phyloP scores from a whole-genome alignment of 2,113 vertebrate genomes.

The Lichenostomus cassidix region DNA sequence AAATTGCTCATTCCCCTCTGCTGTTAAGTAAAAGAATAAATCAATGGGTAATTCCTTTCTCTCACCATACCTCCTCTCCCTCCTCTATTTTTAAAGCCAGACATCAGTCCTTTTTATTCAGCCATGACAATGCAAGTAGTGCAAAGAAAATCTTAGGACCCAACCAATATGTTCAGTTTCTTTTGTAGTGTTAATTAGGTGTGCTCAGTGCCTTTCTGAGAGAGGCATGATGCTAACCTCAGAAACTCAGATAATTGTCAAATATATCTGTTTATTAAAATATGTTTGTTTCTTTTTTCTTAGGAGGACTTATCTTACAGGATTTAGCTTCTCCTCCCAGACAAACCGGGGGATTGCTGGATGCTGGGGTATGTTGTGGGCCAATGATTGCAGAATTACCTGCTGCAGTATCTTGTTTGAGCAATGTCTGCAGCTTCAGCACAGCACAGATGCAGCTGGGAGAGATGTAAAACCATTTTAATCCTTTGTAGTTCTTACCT shows the following conservation, averaged over 20 bases:
- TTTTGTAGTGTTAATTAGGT: slow-evolving; percentile 36
- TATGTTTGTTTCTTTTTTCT: background rate
- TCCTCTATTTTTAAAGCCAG: slow-evolving; percentile 34
- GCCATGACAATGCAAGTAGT: background rate
- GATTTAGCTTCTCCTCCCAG: background rate
- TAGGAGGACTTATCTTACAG: background rate
- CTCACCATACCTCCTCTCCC: background rate
- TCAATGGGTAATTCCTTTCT: slow-evolving; percentile 52
- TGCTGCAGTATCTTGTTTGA: background rate
- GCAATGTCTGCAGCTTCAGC: background rate
- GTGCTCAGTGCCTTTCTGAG: background rate
- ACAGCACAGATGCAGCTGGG: background rate
- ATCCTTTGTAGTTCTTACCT: background rate
- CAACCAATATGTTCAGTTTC: background rate
- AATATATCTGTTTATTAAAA: slow-evolving; percentile 19
- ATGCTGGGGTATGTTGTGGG: rapidly evolving
- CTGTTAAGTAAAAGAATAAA: slow-evolving; percentile 63
- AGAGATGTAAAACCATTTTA: background rate
- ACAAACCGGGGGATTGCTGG: background rate
- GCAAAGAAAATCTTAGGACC: background rate
- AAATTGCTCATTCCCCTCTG: slow-evolving; percentile 58
- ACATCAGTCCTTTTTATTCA: slow-evolving; percentile 45
- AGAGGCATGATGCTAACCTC: background rate
- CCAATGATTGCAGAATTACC: background rate
- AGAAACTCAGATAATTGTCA: background rate